These are phyloP conservation scores for Austrofundulus limnaeus DNA, from an alignment of 2,113 vertebrate genomes.

Conservation along the genomic window DNA sequence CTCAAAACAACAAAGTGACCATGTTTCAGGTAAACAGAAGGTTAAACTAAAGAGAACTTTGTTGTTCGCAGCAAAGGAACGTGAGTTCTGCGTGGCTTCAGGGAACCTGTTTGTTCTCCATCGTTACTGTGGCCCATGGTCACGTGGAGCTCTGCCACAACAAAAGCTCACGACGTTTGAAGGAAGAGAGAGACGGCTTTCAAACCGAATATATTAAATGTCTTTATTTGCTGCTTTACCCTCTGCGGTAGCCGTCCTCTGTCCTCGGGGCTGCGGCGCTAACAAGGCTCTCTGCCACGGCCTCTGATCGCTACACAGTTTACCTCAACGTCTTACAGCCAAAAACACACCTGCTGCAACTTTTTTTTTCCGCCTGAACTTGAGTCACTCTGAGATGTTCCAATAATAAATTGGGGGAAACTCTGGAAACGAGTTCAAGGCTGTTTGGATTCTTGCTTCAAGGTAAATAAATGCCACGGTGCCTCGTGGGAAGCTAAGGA, in stretches of 20 bases:
- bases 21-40: constrained; percentile 33
- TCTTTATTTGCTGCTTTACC: constrained; percentile 47
- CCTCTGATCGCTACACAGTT: constrained; percentile 38
- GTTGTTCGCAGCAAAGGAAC: constrained; percentile 17
- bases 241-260: constrained; percentile 42
- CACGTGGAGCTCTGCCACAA: constrained; percentile 46
- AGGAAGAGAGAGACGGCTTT: constrained; percentile 46
- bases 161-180: constrained; percentile 40
- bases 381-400: background rate
- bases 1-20: constrained; percentile 17
- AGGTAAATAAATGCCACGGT: background rate
- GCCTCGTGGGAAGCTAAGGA: background rate
- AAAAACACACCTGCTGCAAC: constrained; percentile 4
- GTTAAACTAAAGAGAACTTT: background rate
- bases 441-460: background rate
- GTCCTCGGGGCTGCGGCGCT: constrained; percentile 40
- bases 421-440: background rate
- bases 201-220: constrained; percentile 61
- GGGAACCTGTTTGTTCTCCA: constrained; percentile 58
- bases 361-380: constrained; percentile 10
- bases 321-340: constrained; percentile 30
- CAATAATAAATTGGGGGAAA: background rate
- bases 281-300: constrained; percentile 42
- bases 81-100: constrained; percentile 35
- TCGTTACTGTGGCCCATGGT: constrained; percentile 54